phyloP scores from a whole-genome alignment of 2,797 vertebrate species.

The Cryptoblepharus egeriae region DNA sequence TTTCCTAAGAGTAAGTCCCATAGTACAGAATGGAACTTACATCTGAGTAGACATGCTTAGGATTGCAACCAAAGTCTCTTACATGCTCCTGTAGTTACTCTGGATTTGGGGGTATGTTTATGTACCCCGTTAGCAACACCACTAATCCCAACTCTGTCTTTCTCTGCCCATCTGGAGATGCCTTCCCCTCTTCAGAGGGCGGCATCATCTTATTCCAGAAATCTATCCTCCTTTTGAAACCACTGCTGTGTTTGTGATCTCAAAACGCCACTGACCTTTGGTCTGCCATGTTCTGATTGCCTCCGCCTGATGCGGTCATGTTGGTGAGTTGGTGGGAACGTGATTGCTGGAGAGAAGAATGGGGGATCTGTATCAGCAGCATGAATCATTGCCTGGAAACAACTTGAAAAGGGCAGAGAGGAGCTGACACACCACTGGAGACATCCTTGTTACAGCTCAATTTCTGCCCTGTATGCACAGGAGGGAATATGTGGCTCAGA shows the following conservation, averaged over 20 bases:
- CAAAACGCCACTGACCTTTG: not conserved
- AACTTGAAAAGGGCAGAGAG: slow-evolving; percentile 20
- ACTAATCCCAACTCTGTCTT: not conserved
- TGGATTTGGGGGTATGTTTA: too few relatives aligned
- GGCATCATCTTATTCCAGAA: not conserved
- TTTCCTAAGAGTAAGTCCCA: too few relatives aligned
- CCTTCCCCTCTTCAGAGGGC: not conserved
- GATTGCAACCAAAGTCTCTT: too few relatives aligned
- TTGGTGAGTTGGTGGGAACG: slow-evolving; percentile 34
- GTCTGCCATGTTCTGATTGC: not conserved
- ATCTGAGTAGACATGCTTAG: too few relatives aligned
- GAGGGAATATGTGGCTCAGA: slow-evolving; percentile 3
- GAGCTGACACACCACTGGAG: slow-evolving; percentile 4
- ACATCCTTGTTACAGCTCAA: slow-evolving; percentile 5
- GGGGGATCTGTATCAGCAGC: not conserved
- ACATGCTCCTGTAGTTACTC: too few relatives aligned
- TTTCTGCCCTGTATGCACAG: slow-evolving; percentile 32
- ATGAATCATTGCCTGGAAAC: slow-evolving; percentile 43
- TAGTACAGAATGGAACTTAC: too few relatives aligned
- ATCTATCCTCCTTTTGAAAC: not conserved
- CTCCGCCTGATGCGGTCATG: slow-evolving; percentile 1
- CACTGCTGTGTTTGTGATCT: slow-evolving; percentile 9
- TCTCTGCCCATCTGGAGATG: not conserved
- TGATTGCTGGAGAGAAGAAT: slow-evolving; percentile 26
- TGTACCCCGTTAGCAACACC: too few relatives aligned